Evolutionary conservation across 2,888 invertebrate genomes (phyloP).

Genomic region (Dolichomitus sp.): DNA sequence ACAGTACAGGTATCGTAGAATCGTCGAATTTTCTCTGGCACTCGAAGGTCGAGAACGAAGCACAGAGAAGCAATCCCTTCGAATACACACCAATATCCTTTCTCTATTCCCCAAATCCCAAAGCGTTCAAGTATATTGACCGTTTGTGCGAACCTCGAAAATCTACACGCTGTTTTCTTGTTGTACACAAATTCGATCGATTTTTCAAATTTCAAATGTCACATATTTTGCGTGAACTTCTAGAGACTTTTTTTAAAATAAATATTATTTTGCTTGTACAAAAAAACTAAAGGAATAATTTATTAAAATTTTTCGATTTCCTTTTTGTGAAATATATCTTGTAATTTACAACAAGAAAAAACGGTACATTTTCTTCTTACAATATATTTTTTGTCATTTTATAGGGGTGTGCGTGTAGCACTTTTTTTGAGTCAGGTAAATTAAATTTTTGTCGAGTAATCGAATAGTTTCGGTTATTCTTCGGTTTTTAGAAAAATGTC

Average conservation of each 20-base stretch:
- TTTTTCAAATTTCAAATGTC: neutral
- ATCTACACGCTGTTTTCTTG: neutral
- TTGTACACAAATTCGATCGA: neutral
- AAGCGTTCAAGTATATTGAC: neutral
- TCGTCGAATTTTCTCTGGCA: constrained; percentile 16
- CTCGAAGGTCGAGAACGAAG: constrained; percentile 21
- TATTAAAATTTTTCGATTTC: neutral
- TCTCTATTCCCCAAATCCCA: constrained; percentile 4
- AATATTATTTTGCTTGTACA: too few relatives aligned
- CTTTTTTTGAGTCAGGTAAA: too few relatives aligned
- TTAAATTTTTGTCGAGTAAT: too few relatives aligned
- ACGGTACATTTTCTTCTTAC: neutral
- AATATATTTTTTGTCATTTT: neutral
- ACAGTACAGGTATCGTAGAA: neutral
- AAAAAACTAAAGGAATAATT: too few relatives aligned
- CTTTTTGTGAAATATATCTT: neutral
- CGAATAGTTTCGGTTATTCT: too few relatives aligned
- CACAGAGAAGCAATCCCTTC: neutral
- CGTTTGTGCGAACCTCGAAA: neutral
- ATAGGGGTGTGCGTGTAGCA: too few relatives aligned
- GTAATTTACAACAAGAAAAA: neutral
- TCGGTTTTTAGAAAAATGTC: too few relatives aligned
- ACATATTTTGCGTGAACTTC: too few relatives aligned
- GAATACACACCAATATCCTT: neutral
- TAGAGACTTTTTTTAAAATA: too few relatives aligned